Evolutionary conservation across 2,113 vertebrate genomes (phyloP), one percentile per base, ranked within the genome.

Genomic region (Silurus meridionalis): DNA sequence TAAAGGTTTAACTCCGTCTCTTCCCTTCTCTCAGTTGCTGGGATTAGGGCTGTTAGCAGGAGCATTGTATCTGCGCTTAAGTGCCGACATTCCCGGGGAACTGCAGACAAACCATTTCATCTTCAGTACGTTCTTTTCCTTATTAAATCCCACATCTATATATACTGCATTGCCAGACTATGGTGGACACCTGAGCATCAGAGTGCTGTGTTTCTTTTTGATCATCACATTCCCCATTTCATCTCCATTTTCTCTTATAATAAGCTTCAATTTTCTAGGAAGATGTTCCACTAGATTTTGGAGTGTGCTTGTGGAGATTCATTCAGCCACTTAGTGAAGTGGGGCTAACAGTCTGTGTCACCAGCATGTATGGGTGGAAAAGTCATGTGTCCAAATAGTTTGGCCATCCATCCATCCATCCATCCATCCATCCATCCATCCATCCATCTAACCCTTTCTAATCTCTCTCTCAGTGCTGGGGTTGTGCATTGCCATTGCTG

Each of bases 31-130:
- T 67, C 64, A 86, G 85, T 61, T 82, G 85, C 6, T 64, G 48
- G 85, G 85, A 28, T 2, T 86, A 0, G 67, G 17, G 2, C 37
- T 82, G 23, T 5, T 82, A 4, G 46, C 10, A 64, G 67, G 15
- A 25, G 85, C 78, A 25, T 1, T 79, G 1, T 89, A 86, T 66
- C 55, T 89, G 19, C 21, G 61, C 11, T 60, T 82, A 63, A 86
- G 85, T 7, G 85, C 81, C 53, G 28, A 75, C 11, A 52, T 61
- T 7, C 79, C 80, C 0, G 50, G 48, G 37, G 67, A 89, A 9
- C 21, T 89, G 46, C 61, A 71, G 6, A 89, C 78, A 0, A 9
- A 37, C 0, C 46, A 87, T 28, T 89, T 89, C 7, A 48, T 60
- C 9, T 67, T 89, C 50, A 72, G 88, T 89, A 21, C 0, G 78